Evolutionary conservation across 2,888 invertebrate species (phyloP).

Genomic region (Periphyllus acericola): DNA sequence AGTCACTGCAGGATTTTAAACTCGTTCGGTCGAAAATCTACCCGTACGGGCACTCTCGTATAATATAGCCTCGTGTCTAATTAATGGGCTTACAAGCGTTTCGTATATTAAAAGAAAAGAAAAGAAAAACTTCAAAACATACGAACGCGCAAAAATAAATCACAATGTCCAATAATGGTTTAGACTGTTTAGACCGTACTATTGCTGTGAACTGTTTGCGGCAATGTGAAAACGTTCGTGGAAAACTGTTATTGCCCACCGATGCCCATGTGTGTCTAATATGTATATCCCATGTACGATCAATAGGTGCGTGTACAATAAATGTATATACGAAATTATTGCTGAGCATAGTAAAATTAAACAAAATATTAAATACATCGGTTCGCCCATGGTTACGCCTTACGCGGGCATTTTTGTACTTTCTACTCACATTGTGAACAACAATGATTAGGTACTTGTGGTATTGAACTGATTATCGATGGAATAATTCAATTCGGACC

Average conservation of each 20-base stretch:
- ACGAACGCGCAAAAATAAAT: not conserved
- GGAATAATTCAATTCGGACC: not conserved
- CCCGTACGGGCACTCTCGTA: too few species aligned
- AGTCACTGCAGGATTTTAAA: too few species aligned
- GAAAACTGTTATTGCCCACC: constrained; percentile 5
- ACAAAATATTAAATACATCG: not conserved
- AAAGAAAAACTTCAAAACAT: not conserved
- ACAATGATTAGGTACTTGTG: not conserved
- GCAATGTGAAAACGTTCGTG: constrained; percentile 28
- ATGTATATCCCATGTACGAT: not conserved
- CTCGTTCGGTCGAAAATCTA: too few species aligned
- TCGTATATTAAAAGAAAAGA: not conserved
- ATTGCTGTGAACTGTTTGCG: not conserved
- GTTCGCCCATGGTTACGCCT: not conserved
- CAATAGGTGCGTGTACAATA: not conserved
- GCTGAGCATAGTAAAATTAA: constrained; percentile 19
- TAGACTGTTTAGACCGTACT: not conserved
- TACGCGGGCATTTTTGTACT: constrained; percentile 7
- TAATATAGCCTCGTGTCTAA: too few species aligned
- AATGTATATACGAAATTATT: constrained; percentile 1
- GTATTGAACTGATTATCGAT: not conserved
- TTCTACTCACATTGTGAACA: constrained; percentile 12
- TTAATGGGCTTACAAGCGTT: too few species aligned
- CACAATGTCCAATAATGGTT: not conserved
- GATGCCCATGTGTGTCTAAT: not conserved